Evolutionary conservation across 2,797 vertebrate genomes (phyloP).

Genomic region (Cyclopterus lumpus): DNA sequence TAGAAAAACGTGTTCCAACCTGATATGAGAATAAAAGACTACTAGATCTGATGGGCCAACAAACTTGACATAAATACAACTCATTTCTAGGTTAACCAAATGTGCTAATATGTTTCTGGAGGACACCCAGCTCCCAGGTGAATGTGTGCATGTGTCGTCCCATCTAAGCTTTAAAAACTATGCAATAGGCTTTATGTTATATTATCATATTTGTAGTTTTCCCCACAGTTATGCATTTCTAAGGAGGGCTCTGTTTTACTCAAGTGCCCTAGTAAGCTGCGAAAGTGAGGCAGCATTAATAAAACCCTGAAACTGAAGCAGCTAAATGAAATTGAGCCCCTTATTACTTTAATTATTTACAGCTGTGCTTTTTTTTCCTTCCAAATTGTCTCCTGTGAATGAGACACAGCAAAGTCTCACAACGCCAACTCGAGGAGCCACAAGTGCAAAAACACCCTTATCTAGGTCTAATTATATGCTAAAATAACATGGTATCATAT

Average conservation of each 20-base stretch:
- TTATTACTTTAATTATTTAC: not conserved
- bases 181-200: not conserved
- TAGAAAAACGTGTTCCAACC: not conserved
- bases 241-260: not conserved
- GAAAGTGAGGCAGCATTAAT: not conserved
- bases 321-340: not conserved
- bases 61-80: constrained; percentile 11
- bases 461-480: not conserved
- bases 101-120: not conserved
- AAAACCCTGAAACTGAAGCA: constrained; percentile 1
- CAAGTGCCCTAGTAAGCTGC: not conserved
- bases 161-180: no score
- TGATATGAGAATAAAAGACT: not conserved
- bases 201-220: no score
- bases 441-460: constrained; percentile 4
- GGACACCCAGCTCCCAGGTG: not conserved
- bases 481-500: not conserved
- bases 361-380: not conserved
- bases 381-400: not conserved
- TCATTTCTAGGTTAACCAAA: constrained; percentile 18
- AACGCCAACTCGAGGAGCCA: not conserved
- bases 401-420: not conserved
- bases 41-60: not conserved
- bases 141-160: not conserved
- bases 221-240: no score